Base-by-base conservation (phyloP, 2,797 vertebrate species). In the Darevskia nairensis region DNA sequence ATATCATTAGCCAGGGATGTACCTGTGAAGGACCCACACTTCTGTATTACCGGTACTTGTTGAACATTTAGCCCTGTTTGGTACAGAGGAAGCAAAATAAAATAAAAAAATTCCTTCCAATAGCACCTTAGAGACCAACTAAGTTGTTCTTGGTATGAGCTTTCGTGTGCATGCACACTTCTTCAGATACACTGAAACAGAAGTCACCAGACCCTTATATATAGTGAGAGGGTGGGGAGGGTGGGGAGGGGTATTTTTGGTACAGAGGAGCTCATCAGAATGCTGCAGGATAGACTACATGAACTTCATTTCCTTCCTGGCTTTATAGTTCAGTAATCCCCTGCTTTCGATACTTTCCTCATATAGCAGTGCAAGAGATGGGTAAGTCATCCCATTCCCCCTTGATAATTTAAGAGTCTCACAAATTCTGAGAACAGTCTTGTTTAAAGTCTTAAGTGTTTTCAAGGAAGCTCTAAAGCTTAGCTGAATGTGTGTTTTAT, bases 401-500 rank as follows among this genome's bases (percentile, higher is more conserved):
- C 81, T 55, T 82, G 61, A 74, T 68, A 64, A 35, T 35, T 68
- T n/a, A 29, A 72, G 4, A 50, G 59, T 50, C 29, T 69, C 9
- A 76, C 61, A 82, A 76, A 82, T 50, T 82, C 80, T 35, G 77
- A 77, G 71, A 75, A 46, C n/a, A 77, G 9, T 21, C 23, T 77
- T 66, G 11, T 41, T 71, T 19, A 81, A 81, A 81, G 4, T 8
- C 10, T 32, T 55, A 27, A 13, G 35, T 68, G 59, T 76, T 88
- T 29, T 88, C 27, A 89, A 39, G n/a, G 75, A 91, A 92, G 85
- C 29, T 86, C 50, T 79, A 23, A 10, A 76, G 89, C 88, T 89
- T 77, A 89, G 80, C 35, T n/a, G 25, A 86, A 89, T 10, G 19
- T 27, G 82, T 89, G 25, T 80, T 94, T 92, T 87, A 59, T 86